Percentiles rank a stretch among this genome's conserved stretches.
Evolutionary conservation across 2,113 vertebrate genomes (phyloP).

Genomic region (Felis catus): F.catus_Fca126_mat1.0 CM031415.1:141096501-141097000

Average conservation of each 20-base stretch:
- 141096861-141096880: not conserved
- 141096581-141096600: not conserved
- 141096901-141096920: not conserved
- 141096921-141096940: not conserved
- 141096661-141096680: not conserved
- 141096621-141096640: not conserved
- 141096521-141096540: not conserved
- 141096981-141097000: slow-evolving; percentile 33
- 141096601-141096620: not conserved
- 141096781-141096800: not conserved
- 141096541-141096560: not conserved
- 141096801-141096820: not conserved
- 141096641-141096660: not conserved
- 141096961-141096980: not conserved
- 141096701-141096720: not conserved
- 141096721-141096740: not conserved
- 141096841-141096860: slow-evolving; percentile 5
- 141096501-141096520: not conserved
- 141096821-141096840: not conserved
- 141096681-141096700: not conserved
- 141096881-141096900: not conserved
- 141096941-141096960: not conserved
- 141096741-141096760: not conserved
- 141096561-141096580: not conserved
- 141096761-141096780: not conserved